Evolutionary conservation across 2,797 vertebrate genomes (phyloP), one percentile per base, ranked within the genome.

Genomic region (Sternarchorhynchus goeldii): DNA sequence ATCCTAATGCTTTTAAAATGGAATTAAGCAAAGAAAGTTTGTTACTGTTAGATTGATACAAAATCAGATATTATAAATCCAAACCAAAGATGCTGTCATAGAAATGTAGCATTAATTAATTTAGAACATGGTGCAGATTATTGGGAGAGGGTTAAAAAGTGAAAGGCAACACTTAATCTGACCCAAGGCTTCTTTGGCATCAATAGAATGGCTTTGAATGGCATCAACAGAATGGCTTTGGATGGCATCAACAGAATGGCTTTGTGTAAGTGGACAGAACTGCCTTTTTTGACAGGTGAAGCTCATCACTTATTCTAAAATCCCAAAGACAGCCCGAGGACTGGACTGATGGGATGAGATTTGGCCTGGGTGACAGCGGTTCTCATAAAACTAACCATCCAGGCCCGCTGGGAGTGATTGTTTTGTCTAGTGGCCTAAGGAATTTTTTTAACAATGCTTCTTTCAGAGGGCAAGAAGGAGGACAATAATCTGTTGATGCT

Each of bases 381-480:
- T 69, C 50, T 17, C 75, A 55, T 45, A 39, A 69, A 64, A n/a
- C 75, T 76, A 63, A 76, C 53, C 63, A 32, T 68, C 36, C n/a
- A 0, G 12, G 31, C 50, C 75, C 68, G 56, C 32, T 36, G 74
- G 63, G 74, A 76, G 62, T 57, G 56, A 64, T 76, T 60, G 56
- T 45, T 64, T 69, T 68, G 65, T 34, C 65, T 20, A 16, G 64
- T 34, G 21, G 55, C 36, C 65, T 77, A 77, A 77, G 65, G 65
- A 65, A 4, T 0, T 20, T 12, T 66, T 73, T 63, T 34, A 34
- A 17, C 76, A 78, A 57, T 72, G 72, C 29, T 45, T 72, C n/a
- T 59, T 25, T 20, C 55, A 29, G 32, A 75, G 53, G 67, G 56
- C 18, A 55, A 70, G 58, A 75, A 32, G 50, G 34, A 16, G 34